These are phyloP conservation scores for Oxyura jamaicensis DNA, from an alignment of 2,113 vertebrate species.

Conservation along the genomic window DNA sequence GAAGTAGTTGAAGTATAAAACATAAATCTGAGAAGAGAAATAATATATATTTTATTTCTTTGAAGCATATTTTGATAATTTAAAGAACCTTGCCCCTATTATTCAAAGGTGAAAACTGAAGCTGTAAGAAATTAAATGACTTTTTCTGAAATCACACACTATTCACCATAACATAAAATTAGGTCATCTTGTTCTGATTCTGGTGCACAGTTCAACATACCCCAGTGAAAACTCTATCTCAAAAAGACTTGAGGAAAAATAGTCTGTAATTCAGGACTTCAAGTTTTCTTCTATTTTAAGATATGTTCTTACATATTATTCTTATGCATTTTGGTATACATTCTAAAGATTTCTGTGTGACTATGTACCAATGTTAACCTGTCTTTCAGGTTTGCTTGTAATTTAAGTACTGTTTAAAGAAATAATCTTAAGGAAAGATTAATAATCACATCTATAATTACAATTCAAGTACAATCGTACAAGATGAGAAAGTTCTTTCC, in stretches of 20 bases:
- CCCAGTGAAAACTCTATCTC: neutral
- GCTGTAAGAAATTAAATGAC: neutral
- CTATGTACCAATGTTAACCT: neutral
- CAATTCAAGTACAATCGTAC: neutral
- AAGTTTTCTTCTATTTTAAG: neutral
- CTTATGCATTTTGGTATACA: neutral
- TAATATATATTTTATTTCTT: neutral
- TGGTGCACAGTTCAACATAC: neutral
- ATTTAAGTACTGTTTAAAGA: neutral
- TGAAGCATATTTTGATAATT: neutral
- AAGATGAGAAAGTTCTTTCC: neutral
- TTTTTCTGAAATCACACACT: constrained; percentile 9
- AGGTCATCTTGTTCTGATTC: constrained; percentile 25
- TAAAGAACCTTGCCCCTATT: neutral
- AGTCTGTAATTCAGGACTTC: neutral
- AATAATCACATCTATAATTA: neutral
- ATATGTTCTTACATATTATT: neutral
- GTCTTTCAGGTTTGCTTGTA: neutral
- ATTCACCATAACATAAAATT: constrained; percentile 17
- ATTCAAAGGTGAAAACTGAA: neutral
- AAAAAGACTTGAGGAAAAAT: neutral
- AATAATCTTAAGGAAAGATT: neutral
- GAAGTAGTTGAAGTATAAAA: neutral
- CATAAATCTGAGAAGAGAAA: neutral
- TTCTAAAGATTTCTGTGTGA: neutral